A percentile compares a stretch with the other conserved stretches of the same genome.
Conservation (phyloP, 2,113 vertebrate genomes). For the Morone saxatilis region DNA sequence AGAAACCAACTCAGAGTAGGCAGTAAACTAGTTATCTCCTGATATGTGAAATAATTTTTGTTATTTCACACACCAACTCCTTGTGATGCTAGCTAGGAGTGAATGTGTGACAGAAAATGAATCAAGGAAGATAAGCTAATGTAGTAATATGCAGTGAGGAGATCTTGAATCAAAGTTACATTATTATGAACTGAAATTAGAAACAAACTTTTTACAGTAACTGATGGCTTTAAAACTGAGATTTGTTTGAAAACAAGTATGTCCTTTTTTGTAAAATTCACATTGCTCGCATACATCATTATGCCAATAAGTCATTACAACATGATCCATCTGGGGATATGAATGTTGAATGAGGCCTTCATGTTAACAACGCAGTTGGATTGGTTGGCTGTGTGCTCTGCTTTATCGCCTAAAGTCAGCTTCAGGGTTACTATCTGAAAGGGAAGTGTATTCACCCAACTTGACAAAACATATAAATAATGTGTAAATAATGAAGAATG, state of each 20-base stretch:
- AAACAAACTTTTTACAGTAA: neutral
- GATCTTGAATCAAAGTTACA: neutral
- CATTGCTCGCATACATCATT: neutral
- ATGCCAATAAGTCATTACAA: neutral
- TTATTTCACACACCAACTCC: neutral
- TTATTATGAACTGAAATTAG: neutral
- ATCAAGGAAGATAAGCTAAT: neutral
- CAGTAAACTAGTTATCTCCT: neutral
- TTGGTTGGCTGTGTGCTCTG: neutral
- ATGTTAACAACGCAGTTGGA: neutral
- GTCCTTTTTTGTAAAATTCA: neutral
- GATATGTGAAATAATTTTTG: neutral
- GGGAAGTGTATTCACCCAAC: neutral
- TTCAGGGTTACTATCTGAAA: neutral
- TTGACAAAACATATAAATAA: too few relatives aligned
- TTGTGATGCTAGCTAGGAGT: neutral
- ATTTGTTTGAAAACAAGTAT: neutral
- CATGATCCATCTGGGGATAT: neutral
- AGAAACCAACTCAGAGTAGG: slow-evolving; percentile 9
- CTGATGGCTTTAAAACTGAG: neutral
- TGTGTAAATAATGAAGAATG: too few relatives aligned
- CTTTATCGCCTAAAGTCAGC: neutral
- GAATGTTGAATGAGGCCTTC: neutral
- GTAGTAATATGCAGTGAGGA: neutral
- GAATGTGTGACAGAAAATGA: neutral